A percentile compares a stretch with the other conserved stretches of the same genome.
Conservation (phyloP, 2,888 invertebrate species). For the Drosophila algonquin region DNA sequence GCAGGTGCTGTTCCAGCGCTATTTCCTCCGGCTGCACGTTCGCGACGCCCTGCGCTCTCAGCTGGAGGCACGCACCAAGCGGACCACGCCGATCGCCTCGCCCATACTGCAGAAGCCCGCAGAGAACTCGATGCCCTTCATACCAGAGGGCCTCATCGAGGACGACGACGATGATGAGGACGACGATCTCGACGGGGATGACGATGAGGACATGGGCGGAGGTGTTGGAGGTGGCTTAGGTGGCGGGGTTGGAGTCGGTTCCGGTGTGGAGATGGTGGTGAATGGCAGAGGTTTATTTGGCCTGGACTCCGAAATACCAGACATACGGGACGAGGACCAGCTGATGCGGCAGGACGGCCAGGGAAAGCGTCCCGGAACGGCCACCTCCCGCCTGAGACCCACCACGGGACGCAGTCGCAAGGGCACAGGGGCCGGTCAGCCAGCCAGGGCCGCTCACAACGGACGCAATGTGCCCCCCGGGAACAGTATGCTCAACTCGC, state of each 20-base stretch:
- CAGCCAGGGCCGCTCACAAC: slow-evolving; percentile 20
- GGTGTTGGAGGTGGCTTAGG: background rate
- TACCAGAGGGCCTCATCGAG: slow-evolving; percentile 82
- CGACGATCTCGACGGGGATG: slow-evolving; percentile 25
- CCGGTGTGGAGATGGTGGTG: slow-evolving; percentile 29
- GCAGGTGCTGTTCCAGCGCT: slow-evolving; percentile 92
- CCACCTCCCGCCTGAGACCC: slow-evolving; percentile 79
- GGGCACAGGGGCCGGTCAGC: slow-evolving; percentile 24
- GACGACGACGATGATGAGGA: slow-evolving; percentile 77
- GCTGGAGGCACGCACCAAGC: slow-evolving; percentile 85
- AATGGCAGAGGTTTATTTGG: slow-evolving; percentile 51
- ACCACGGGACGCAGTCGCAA: slow-evolving; percentile 82
- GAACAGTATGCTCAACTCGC: slow-evolving; percentile 50
- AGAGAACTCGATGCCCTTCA: slow-evolving; percentile 82
- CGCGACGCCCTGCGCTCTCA: slow-evolving; percentile 94
- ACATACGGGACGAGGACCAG: slow-evolving; percentile 78
- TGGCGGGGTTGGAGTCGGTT: slow-evolving; percentile 6
- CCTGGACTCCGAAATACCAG: slow-evolving; percentile 78
- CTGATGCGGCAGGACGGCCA: slow-evolving; percentile 42
- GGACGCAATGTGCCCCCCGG: slow-evolving; percentile 50
- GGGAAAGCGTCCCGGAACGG: slow-evolving; percentile 70
- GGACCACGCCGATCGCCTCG: slow-evolving; percentile 74
- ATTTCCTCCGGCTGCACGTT: slow-evolving; percentile 94
- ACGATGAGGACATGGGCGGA: slow-evolving; percentile 29
- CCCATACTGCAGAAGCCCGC: slow-evolving; percentile 79